Conservation (phyloP, 2,888 invertebrate genomes). For the Smittia aterrima region DNA sequence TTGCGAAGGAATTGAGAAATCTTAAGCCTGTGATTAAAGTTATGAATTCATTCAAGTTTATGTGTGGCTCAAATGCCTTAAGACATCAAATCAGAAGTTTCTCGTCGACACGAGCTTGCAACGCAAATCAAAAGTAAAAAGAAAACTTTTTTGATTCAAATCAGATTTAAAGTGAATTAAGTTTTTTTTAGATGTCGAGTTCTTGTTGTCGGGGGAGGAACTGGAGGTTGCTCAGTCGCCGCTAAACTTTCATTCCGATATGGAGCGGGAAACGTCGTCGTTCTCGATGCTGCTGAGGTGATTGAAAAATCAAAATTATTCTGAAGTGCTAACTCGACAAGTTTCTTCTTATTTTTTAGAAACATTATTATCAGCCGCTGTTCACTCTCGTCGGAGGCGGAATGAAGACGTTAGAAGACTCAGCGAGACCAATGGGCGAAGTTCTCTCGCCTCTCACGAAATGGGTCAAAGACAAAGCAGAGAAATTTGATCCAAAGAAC, state of each 20-base stretch:
- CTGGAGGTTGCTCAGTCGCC: slow-evolving; percentile 87
- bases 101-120: not conserved
- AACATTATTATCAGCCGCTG: slow-evolving; percentile 94
- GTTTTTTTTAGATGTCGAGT: slow-evolving; percentile 68
- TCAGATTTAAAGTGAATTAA: not conserved
- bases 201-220: slow-evolving; percentile 90
- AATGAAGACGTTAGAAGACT: slow-evolving; percentile 66
- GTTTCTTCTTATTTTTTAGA: slow-evolving; percentile 54
- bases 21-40: not conserved
- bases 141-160: not conserved
- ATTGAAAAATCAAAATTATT: slow-evolving; percentile 30
- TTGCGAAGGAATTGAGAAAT: not conserved
- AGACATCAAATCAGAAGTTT: not conserved
- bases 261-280: slow-evolving; percentile 71
- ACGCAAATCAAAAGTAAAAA: slow-evolving; percentile 18
- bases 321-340: not conserved
- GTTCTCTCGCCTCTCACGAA: slow-evolving; percentile 74
- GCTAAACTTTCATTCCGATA: slow-evolving; percentile 76
- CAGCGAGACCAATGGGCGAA: slow-evolving; percentile 61
- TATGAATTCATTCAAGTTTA: slow-evolving; percentile 5
- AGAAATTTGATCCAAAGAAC: slow-evolving; percentile 67
- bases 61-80: not conserved
- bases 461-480: slow-evolving; percentile 78
- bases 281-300: slow-evolving; percentile 76
- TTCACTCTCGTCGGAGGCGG: slow-evolving; percentile 94